Conservation (phyloP, 2,113 vertebrate species). For the Centrocercus urophasianus region DNA sequence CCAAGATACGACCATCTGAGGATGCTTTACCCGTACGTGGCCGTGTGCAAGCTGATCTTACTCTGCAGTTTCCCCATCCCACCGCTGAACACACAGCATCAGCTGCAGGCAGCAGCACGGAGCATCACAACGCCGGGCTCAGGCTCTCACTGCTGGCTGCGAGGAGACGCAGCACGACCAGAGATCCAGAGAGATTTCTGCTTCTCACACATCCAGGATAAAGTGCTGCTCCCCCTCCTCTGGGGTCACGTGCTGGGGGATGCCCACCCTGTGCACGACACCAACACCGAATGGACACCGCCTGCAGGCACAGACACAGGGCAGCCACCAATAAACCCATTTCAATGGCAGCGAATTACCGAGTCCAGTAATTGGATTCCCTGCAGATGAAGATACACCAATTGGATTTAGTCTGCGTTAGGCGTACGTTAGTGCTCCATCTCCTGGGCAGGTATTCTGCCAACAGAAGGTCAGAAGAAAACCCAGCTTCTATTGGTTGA, state of each 20-base stretch:
- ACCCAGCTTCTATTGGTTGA: not conserved
- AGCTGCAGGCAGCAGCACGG: not conserved
- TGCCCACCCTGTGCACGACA: not conserved
- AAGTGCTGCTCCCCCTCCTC: not conserved
- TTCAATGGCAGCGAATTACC: conserved; percentile 19
- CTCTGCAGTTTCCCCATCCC: conserved; percentile 94
- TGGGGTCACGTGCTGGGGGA: not conserved
- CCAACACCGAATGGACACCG: too few species aligned
- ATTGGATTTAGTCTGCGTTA: conserved; percentile 28
- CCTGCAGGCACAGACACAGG: not conserved
- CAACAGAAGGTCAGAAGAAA: not conserved
- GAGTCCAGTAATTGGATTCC: conserved; percentile 20
- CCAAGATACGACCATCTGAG: not conserved
- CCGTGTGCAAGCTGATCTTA: conserved; percentile 83
- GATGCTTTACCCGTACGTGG: conserved; percentile 85
- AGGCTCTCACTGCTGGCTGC: too few species aligned
- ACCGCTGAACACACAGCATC: not conserved
- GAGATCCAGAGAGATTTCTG: not conserved
- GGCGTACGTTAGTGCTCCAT: not conserved
- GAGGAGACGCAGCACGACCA: not conserved
- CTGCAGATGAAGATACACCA: conserved; percentile 27
- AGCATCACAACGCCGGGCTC: too few species aligned
- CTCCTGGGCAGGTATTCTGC: not conserved
- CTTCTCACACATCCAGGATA: too few species aligned
- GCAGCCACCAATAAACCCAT: not conserved